Evolutionary conservation across 2,797 vertebrate genomes (phyloP), one percentile per base, ranked within the genome.

Genomic region (Sandelia bainsii): DNA sequence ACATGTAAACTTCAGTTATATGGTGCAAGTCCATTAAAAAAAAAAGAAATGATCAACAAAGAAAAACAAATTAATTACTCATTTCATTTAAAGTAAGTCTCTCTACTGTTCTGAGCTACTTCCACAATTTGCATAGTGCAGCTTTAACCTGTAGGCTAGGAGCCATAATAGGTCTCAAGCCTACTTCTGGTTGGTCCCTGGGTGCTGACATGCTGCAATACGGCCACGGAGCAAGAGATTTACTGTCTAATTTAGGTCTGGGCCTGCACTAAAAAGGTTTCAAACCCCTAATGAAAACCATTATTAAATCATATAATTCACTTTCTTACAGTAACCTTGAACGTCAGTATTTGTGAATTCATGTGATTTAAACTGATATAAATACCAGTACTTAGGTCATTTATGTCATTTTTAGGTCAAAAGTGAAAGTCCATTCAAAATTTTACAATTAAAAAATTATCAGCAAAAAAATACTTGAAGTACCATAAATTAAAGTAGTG

Each of bases 141-240:
- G 82, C 65, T 80, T 75, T 68, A 81, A 84, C 79, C 80, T 74
- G 49, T 72, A 71, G 46, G 74, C 72, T 71, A 9, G 42, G 48
- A 85, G 70, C 80, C 72, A 51, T 49, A 79, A 61, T 77, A 70
- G 81, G 69, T 87, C 81, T 85, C 62, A 78, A 82, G 65, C 69
- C 88, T 90, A 86, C 54, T 89, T 90, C 74, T 85, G 63, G 13
- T 39, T 49, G 56, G 52, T 88, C 87, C 86, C 91, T 85, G 76
- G 87, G 75, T 87, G 82, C 80, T 83, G 86, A 85, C 81, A 85
- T 52, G 64, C 80, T 51, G 79, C 85, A 89, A 83, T 77, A 84
- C 62, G 86, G 85, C 89, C 86, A 90, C 3, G 67, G 76, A 89
- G 69, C 73, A 1, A 76, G 79, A 88, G 76, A 86, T 60, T 84